phyloP scores from a whole-genome alignment of 2,113 vertebrate species.

The Taxidea taxus region DNA sequence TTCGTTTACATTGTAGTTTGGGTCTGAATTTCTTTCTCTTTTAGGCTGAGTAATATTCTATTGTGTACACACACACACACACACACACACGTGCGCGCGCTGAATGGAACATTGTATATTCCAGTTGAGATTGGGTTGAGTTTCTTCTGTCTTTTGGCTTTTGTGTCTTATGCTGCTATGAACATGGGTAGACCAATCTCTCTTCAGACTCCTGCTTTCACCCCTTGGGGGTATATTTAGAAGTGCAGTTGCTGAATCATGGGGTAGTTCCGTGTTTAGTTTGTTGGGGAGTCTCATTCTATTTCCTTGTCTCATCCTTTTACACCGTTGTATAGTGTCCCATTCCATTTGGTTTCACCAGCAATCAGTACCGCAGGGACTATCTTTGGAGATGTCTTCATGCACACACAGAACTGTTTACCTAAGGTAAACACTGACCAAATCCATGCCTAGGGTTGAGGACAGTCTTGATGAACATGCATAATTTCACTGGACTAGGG shows the following conservation, averaged over 20 bases:
- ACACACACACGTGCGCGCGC: not conserved
- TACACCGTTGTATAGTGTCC: not conserved
- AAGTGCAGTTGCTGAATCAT: accelerated
- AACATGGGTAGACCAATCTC: not conserved
- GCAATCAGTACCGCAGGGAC: not conserved
- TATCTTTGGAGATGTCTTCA: not conserved
- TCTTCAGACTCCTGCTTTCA: not conserved
- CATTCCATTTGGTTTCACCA: not conserved
- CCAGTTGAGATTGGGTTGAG: not conserved
- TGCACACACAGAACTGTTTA: not conserved
- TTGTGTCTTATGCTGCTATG: not conserved
- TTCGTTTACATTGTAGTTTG: not conserved
- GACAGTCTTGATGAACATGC: not conserved
- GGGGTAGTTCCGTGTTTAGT: not conserved
- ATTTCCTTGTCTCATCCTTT: not conserved
- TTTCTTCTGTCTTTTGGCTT: not conserved
- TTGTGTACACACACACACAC: not conserved
- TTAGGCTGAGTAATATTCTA: not conserved
- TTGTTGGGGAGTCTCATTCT: not conserved
- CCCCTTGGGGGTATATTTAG: not conserved
- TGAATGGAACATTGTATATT: not conserved
- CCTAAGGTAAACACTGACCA: not conserved
- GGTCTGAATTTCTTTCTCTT: not conserved
- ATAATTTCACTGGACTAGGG: not conserved
- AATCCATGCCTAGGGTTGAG: no score